Conservation (phyloP, 2,888 invertebrate species). For the Bombyx huttoni region DNA sequence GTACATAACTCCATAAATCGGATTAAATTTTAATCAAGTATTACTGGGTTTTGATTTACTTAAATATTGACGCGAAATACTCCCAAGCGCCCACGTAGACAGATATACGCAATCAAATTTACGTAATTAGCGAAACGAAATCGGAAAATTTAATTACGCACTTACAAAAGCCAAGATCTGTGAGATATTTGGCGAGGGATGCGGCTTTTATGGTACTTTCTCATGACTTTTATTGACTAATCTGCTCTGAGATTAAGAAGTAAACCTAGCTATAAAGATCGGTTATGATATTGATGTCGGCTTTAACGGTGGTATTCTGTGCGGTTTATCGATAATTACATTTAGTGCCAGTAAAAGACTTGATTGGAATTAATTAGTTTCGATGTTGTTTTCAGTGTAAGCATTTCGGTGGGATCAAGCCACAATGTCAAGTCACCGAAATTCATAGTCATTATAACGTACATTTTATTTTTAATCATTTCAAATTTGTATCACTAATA, state of each 20-base stretch:
- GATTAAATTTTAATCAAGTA: background rate
- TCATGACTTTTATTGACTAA: slow-evolving; percentile 10
- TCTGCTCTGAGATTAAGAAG: background rate
- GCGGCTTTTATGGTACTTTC: slow-evolving; percentile 20
- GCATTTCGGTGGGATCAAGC: no score
- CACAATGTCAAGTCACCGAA: no score
- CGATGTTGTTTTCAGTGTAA: no score
- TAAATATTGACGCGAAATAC: background rate
- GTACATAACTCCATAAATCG: no score
- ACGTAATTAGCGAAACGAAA: slow-evolving; percentile 18
- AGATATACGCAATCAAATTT: slow-evolving; percentile 17
- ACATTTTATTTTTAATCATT: no score
- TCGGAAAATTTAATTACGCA: slow-evolving; percentile 19
- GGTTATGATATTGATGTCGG: background rate
- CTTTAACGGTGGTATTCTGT: background rate
- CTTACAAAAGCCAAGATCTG: slow-evolving; percentile 6
- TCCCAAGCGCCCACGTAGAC: slow-evolving; percentile 11
- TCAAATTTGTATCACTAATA: no score
- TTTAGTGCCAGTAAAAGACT: background rate
- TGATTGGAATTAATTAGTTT: background rate
- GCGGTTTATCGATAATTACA: background rate
- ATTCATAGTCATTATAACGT: no score
- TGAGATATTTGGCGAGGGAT: slow-evolving; percentile 7
- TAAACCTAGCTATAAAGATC: background rate
- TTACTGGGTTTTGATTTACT: background rate